phyloP scores from a whole-genome alignment of 1,140 invertebrate species.

The Oreohelix idahoensis region DNA sequence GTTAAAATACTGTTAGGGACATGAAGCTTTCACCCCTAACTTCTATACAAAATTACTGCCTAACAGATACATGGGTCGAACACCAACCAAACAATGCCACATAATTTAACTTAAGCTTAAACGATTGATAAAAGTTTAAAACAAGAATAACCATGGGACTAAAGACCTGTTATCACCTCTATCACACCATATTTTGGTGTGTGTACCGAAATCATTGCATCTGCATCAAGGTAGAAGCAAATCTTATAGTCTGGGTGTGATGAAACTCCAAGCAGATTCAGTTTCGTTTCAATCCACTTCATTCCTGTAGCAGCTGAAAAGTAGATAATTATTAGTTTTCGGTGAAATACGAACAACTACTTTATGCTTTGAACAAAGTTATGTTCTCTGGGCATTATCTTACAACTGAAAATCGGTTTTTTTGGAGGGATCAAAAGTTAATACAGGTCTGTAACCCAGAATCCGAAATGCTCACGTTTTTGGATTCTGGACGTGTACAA shows the following conservation, averaged over 20 bases:
- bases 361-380: too few relatives aligned
- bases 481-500: too few relatives aligned
- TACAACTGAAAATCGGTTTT: too few relatives aligned
- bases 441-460: too few relatives aligned
- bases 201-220: slow-evolving; percentile 96
- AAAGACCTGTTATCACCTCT: slow-evolving; percentile 77
- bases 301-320: slow-evolving; percentile 96
- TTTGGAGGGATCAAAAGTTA: too few relatives aligned
- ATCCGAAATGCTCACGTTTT: too few relatives aligned
- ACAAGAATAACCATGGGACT: neutral
- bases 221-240: slow-evolving; percentile 86
- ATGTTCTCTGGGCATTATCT: too few relatives aligned
- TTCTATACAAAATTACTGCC: neutral
- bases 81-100: neutral
- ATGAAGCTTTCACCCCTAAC: too few relatives aligned
- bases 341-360: too few relatives aligned
- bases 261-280: slow-evolving; percentile 89
- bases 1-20: too few relatives aligned
- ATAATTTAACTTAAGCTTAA: neutral
- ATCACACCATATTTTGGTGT: slow-evolving; percentile 91
- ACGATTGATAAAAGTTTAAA: neutral
- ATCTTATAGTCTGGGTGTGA: slow-evolving; percentile 91
- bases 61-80: neutral
- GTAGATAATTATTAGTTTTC: slow-evolving; percentile 71
- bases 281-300: slow-evolving; percentile 99